Evolutionary conservation across 2,888 invertebrate species (phyloP).

Genomic region (Stenurella melanura): DNA sequence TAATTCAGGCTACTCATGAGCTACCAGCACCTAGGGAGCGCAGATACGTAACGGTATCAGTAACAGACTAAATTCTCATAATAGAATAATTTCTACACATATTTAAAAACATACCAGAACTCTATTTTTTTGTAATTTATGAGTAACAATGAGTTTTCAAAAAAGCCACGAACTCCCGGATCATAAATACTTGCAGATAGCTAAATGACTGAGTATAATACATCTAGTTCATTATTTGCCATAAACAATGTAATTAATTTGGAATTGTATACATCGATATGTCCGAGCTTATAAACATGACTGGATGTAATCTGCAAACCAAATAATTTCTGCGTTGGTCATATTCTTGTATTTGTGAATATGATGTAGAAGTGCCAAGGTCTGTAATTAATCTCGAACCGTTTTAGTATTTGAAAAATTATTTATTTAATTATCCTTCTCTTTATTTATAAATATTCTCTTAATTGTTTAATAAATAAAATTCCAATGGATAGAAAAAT

Average conservation of each 20-base stretch:
- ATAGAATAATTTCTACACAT: too few species aligned
- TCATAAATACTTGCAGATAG: background rate
- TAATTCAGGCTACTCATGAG: too few species aligned
- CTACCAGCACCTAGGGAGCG: too few species aligned
- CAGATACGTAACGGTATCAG: too few species aligned
- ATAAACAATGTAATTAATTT: background rate
- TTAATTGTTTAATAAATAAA: too few species aligned
- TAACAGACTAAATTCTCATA: too few species aligned
- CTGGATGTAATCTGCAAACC: background rate
- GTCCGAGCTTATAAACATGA: background rate
- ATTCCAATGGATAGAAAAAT: too few species aligned
- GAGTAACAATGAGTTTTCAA: too few species aligned
- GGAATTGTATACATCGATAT: background rate
- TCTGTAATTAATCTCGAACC: background rate
- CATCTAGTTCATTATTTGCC: background rate
- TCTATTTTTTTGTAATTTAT: too few species aligned
- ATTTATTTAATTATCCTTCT: background rate
- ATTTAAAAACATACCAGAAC: too few species aligned
- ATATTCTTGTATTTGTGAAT: background rate
- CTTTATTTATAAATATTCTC: background rate
- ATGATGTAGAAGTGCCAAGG: background rate
- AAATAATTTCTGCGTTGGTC: background rate
- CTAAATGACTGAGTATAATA: background rate
- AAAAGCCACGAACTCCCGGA: too few species aligned
- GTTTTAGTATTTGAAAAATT: background rate